These are phyloP conservation scores for Apodemia hepburni DNA, from an alignment of 2,888 invertebrate genomes.

Conservation along the genomic window DNA sequence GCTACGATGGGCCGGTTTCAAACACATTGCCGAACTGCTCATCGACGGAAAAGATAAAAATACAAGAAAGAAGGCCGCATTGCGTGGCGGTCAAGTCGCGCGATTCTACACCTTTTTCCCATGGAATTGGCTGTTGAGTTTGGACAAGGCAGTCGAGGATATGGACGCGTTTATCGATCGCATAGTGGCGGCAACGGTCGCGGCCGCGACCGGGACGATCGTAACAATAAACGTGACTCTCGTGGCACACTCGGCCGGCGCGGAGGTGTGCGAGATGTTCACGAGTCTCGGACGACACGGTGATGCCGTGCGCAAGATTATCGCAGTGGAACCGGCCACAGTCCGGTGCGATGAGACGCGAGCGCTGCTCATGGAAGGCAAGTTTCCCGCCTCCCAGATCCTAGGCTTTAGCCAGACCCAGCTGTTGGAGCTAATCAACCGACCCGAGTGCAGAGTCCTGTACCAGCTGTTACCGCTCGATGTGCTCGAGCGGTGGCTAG, in stretches of 20 bases:
- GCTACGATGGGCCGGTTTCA: constrained; percentile 4
- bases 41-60: background rate
- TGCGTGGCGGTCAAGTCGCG: constrained; percentile 12
- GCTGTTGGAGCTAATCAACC: constrained; percentile 12
- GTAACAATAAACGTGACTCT: constrained; percentile 11
- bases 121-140: constrained; percentile 15
- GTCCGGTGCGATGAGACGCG: constrained; percentile 9
- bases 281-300: constrained; percentile 13
- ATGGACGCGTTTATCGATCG: constrained; percentile 17
- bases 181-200: constrained; percentile 9
- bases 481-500: constrained; percentile 15
- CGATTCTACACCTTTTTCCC: constrained; percentile 14
- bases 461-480: constrained; percentile 7
- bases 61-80: background rate
- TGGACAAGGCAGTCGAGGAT: constrained; percentile 16
- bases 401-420: constrained; percentile 12
- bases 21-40: background rate
- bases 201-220: constrained; percentile 14
- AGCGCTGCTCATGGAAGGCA: constrained; percentile 13
- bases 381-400: constrained; percentile 10
- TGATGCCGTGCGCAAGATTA: constrained; percentile 11
- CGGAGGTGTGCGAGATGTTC: constrained; percentile 12
- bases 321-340: constrained; percentile 14
- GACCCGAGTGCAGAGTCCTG: constrained; percentile 12
- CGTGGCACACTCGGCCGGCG: constrained; percentile 10